Conservation (phyloP, 2,888 invertebrate species). For the Hymenopus coronatus region DNA sequence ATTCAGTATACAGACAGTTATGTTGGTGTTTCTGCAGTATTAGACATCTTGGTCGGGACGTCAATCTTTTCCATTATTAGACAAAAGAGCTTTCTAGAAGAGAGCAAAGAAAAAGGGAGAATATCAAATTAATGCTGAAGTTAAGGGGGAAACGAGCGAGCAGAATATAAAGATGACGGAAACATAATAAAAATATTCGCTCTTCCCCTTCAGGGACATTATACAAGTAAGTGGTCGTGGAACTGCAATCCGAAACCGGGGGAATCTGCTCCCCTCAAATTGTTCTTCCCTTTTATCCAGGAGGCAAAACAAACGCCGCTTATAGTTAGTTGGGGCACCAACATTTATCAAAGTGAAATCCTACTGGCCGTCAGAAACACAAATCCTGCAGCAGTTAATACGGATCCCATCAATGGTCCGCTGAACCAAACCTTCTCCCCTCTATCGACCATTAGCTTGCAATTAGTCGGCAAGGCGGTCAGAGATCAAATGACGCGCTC, state of each 20-base stretch:
- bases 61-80: neutral
- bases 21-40: neutral
- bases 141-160: neutral
- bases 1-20: no score
- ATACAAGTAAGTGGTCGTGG: neutral
- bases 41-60: neutral
- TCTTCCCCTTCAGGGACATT: neutral
- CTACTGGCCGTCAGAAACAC: neutral
- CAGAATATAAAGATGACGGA: neutral
- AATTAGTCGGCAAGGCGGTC: neutral
- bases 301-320: neutral
- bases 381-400: neutral
- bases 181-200: neutral
- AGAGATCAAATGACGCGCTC: neutral
- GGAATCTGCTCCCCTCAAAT: neutral
- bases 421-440: neutral
- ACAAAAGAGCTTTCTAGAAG: neutral
- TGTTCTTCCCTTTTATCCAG: neutral
- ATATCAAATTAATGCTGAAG: neutral
- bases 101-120: neutral
- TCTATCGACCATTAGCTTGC: conserved; percentile 2
- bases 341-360: conserved; percentile 1
- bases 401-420: neutral
- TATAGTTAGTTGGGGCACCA: neutral
- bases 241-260: neutral